These are phyloP conservation scores for Perca flavescens DNA, from an alignment of 2,113 vertebrate species.

Conservation along the genomic window DNA sequence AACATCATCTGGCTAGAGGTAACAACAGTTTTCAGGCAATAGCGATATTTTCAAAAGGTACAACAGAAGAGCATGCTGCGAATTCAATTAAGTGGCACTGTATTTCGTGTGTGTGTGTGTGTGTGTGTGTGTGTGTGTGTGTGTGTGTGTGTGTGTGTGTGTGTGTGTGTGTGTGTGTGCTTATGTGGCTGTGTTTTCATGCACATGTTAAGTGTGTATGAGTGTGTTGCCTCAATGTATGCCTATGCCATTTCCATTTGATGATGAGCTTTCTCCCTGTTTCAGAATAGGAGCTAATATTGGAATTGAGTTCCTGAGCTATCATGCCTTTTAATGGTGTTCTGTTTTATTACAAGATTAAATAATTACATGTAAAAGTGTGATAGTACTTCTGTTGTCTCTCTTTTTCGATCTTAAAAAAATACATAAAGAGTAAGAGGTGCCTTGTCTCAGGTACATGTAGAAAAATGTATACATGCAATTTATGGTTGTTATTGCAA, in stretches of 20 bases:
- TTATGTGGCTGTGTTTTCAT: too few species aligned
- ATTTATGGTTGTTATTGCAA: not conserved
- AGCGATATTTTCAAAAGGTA: constrained; percentile 43
- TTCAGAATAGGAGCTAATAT: constrained; percentile 21
- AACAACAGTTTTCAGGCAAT: constrained; percentile 68
- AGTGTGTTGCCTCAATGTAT: constrained; percentile 9
- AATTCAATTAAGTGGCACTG: constrained; percentile 42
- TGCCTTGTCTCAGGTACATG: not conserved
- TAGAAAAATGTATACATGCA: not conserved
- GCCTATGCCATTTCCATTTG: constrained; percentile 35
- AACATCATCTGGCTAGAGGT: constrained; percentile 78
- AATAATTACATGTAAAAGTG: not conserved
- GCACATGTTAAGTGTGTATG: not conserved
- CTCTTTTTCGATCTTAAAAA: not conserved
- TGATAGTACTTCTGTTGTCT: not conserved
- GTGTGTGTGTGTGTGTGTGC: not conserved
- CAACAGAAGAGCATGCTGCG: constrained; percentile 19
- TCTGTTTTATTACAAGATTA: constrained; percentile 8
- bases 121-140: not conserved
- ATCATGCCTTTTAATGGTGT: not conserved
- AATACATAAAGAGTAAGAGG: not conserved
- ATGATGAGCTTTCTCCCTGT: constrained; percentile 39
- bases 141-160: not conserved
- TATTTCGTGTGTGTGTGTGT: constrained; percentile 22
- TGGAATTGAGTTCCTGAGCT: not conserved